Conservation (phyloP, 2,113 vertebrate genomes). For the Tyto alba region DNA sequence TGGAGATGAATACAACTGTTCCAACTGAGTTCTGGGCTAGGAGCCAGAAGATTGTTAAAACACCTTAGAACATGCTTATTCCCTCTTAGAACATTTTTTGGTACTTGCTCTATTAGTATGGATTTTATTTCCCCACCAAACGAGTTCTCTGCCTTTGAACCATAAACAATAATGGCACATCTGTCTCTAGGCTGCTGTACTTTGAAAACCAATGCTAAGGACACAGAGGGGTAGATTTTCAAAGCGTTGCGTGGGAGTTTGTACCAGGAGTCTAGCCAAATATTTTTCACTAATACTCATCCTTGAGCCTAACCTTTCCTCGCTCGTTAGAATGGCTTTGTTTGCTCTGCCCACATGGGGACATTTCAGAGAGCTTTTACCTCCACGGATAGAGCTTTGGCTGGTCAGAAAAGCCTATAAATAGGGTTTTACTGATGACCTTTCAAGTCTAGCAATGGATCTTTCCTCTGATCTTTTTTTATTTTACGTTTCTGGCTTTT, state of each 20-base stretch:
- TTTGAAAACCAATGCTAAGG: conserved; percentile 47
- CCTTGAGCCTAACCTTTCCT: conserved; percentile 11
- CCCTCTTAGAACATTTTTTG: conserved; percentile 52
- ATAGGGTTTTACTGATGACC: conserved; percentile 22
- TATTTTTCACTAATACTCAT: conserved; percentile 50
- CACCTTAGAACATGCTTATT: conserved; percentile 57
- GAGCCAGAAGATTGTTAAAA: conserved; percentile 56
- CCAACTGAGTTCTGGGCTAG: conserved; percentile 63
- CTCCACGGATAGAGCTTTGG: background rate
- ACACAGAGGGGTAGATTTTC: conserved; percentile 32
- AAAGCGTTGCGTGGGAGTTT: conserved; percentile 26
- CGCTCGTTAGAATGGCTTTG: background rate
- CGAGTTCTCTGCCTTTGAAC: conserved; percentile 61
- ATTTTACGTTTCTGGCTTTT: background rate
- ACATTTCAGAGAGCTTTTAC: background rate
- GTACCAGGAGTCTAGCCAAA: conserved; percentile 40
- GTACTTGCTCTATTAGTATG: conserved; percentile 62
- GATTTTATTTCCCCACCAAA: conserved; percentile 65
- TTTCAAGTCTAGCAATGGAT: background rate
- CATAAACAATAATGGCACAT: conserved; percentile 50
- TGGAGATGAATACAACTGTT: conserved; percentile 58
- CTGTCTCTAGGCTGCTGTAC: conserved; percentile 41
- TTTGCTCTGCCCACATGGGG: conserved; percentile 33
- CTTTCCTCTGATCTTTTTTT: conserved; percentile 10
- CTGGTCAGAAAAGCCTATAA: conserved; percentile 24